These are phyloP conservation scores for Aspidiotus destructor DNA, from an alignment of 2,888 invertebrate genomes.

Conservation along the genomic window DNA sequence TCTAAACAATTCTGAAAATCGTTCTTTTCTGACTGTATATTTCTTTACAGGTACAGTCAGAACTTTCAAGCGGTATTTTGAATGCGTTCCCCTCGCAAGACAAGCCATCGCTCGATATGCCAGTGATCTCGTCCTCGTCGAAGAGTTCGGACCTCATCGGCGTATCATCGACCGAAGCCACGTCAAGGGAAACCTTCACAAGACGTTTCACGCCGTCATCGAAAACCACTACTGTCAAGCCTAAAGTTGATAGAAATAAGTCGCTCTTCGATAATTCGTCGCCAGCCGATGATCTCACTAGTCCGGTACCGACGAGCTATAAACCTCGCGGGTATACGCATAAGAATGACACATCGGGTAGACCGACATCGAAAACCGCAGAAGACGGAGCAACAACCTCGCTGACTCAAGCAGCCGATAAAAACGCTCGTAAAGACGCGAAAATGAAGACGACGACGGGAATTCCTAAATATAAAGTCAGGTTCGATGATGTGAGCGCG, in stretches of 20 bases:
- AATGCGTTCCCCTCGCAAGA: constrained; percentile 49
- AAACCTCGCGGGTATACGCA: constrained; percentile 38
- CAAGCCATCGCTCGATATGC: constrained; percentile 28
- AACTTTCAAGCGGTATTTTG: constrained; percentile 65
- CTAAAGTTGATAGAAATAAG: constrained; percentile 37
- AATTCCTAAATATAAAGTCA: constrained; percentile 39
- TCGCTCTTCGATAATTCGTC: constrained; percentile 38
- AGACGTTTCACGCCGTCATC: constrained; percentile 39
- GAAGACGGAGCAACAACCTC: constrained; percentile 32
- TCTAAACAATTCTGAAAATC: neutral
- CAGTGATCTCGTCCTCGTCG: constrained; percentile 18
- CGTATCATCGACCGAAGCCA: constrained; percentile 44
- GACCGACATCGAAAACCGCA: constrained; percentile 32
- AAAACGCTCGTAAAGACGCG: constrained; percentile 8
- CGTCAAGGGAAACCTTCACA: constrained; percentile 40
- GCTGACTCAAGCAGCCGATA: constrained; percentile 34
- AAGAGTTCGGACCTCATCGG: constrained; percentile 29
- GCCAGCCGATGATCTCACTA: constrained; percentile 39
- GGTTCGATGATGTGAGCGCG: constrained; percentile 44
- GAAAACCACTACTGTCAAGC: constrained; percentile 38
- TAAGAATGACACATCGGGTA: constrained; percentile 38
- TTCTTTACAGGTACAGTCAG: constrained; percentile 56
- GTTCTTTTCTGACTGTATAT: neutral
- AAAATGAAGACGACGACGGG: constrained; percentile 35
- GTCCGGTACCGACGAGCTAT: constrained; percentile 53